Conservation (phyloP, 2,797 vertebrate species). For the Manis crassicaudata region DNA sequence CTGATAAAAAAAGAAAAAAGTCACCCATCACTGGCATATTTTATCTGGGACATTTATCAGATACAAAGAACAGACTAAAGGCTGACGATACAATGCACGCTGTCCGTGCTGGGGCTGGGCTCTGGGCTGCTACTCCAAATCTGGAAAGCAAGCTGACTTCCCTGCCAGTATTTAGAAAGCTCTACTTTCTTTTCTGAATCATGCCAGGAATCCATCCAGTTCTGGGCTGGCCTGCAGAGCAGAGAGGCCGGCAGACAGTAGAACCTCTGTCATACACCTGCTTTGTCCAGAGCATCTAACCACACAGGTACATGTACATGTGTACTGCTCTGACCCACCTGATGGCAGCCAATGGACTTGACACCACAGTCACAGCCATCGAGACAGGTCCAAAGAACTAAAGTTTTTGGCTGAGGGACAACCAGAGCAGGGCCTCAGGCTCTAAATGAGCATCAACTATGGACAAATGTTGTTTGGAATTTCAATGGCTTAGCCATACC, state of each 20-base stretch:
- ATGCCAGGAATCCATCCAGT: not conserved
- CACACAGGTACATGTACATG: accelerated
- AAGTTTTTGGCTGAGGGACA: not conserved
- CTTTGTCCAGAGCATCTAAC: not conserved
- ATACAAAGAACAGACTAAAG: not conserved
- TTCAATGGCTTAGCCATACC: not conserved
- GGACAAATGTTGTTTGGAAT: not conserved
- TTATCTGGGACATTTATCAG: not conserved
- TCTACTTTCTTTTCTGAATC: not conserved
- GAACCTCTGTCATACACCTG: not conserved
- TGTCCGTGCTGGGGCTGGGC: not conserved
- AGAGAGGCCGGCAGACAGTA: not conserved
- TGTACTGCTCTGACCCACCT: not conserved
- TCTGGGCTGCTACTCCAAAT: not conserved
- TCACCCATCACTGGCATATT: not conserved
- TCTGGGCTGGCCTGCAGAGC: not conserved
- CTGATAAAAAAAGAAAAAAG: not conserved
- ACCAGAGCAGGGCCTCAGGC: not conserved
- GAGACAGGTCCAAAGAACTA: not conserved
- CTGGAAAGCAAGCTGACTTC: not conserved
- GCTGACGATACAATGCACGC: not conserved
- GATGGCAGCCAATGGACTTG: not conserved
- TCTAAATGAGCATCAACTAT: not conserved
- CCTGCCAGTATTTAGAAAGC: conserved; percentile 29
- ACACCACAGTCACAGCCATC: not conserved